These are phyloP conservation scores for Myanophis thanlyinensis DNA, from an alignment of 2,113 vertebrate genomes.

Conservation along the genomic window DNA sequence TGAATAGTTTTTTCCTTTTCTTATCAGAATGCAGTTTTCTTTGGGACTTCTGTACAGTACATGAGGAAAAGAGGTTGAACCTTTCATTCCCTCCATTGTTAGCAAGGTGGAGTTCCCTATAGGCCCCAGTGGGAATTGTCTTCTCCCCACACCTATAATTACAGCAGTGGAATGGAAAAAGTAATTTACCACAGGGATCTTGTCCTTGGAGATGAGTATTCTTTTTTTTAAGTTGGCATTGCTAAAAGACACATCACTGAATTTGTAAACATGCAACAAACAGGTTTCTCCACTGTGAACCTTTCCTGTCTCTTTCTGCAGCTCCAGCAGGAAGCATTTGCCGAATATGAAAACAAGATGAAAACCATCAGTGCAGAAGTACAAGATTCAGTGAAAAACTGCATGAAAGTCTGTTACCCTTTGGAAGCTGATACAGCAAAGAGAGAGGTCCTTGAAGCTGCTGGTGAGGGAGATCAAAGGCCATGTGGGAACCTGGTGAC, in stretches of 20 bases:
- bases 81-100: not conserved
- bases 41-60: not conserved
- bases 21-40: not conserved
- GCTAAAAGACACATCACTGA: not conserved
- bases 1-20: not conserved
- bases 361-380: constrained; percentile 73
- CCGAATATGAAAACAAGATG: constrained; percentile 76
- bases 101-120: not conserved
- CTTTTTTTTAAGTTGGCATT: not conserved
- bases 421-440: constrained; percentile 55
- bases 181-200: not conserved
- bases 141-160: not conserved
- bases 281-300: not conserved
- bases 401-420: constrained; percentile 67
- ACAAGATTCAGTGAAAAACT: constrained; percentile 75
- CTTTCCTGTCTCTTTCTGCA: constrained; percentile 47
- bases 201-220: too few species aligned
- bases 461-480: not conserved
- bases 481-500: constrained; percentile 7
- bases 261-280: not conserved
- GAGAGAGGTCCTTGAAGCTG: not conserved
- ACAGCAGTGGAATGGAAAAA: not conserved
- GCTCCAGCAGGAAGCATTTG: constrained; percentile 79
- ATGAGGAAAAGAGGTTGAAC: not conserved
- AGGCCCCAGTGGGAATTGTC: too few species aligned